Evolutionary conservation across 2,888 invertebrate genomes (phyloP), one percentile per base, ranked within the genome.

Genomic region (Agrochola litura): DNA sequence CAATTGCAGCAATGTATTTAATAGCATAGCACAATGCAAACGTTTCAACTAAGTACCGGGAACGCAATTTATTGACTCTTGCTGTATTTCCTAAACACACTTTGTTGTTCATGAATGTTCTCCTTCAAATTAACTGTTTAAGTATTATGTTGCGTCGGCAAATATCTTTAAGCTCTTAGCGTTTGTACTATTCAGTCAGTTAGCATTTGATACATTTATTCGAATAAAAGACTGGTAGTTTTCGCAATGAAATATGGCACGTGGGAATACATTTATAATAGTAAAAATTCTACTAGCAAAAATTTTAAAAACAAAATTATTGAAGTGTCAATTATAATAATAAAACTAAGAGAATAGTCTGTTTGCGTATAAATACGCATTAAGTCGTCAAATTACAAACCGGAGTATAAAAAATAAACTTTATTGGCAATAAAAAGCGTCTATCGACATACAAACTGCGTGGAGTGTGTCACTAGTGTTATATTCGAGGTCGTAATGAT

Each of bases 401-500:
- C 54, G n/a, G 43, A 61, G n/a, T 46, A 30, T 81, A 69, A 77
- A 75, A 68, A 76, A 76, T 69, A 76, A 76, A 79, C 41, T 79
- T 84, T 77, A 82, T 63, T 81, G 25, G 46, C 65, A 79, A 82
- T 85, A 83, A 86, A 79, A 82, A 81, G 41, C 56, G 71, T 86
- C 73, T 90, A 90, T 93, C 92, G 93, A 93, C 88, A 91, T 77
- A 71, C 37, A 70, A 81, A 64, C 54, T 79, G 49, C 37, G 49
- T 58, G 46, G 78, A 65, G 77, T 76, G 72, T 79, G 74, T 89
- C 91, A 90, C 94, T 95, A 92, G 88, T 84, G 83, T 86, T 90
- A 90, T 89, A 92, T 94, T 94, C 93, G 96, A 95, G 95, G 95
- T 94, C 95, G 90, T 90, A 92, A 91, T 92, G 94, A 92, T 91